Conservation (phyloP, 2,113 vertebrate species). For the Rhynchomys soricoides region DNA sequence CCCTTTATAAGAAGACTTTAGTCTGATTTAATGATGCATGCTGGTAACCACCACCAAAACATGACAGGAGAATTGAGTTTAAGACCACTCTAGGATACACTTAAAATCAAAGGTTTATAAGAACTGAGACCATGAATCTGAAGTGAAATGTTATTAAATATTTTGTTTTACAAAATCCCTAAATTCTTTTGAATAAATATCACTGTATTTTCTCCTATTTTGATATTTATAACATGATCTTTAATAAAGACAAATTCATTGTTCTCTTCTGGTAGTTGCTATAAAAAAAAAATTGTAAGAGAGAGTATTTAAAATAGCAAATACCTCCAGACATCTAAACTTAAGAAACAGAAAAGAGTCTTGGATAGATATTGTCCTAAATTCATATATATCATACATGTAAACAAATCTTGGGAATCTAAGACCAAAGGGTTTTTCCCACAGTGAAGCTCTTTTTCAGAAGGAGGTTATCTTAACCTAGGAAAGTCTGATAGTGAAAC, state of each 20-base stretch:
- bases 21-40: not conserved
- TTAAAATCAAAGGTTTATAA: not conserved
- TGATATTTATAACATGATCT: not conserved
- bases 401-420: not conserved
- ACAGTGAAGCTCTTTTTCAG: not conserved
- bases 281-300: not conserved
- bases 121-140: not conserved
- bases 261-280: not conserved
- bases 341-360: not conserved
- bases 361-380: not conserved
- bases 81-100: not conserved
- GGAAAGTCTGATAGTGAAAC: not conserved
- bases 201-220: not conserved
- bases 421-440: not conserved
- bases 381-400: not conserved
- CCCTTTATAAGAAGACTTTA: not conserved
- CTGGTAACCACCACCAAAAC: not conserved
- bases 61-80: not conserved
- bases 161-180: not conserved
- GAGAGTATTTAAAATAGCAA: not conserved
- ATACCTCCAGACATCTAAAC: not conserved
- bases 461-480: not conserved
- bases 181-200: not conserved
- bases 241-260: not conserved
- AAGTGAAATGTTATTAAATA: constrained; percentile 14